These are phyloP conservation scores for Thereva unica DNA, from an alignment of 2,888 invertebrate species.

Conservation along the genomic window DNA sequence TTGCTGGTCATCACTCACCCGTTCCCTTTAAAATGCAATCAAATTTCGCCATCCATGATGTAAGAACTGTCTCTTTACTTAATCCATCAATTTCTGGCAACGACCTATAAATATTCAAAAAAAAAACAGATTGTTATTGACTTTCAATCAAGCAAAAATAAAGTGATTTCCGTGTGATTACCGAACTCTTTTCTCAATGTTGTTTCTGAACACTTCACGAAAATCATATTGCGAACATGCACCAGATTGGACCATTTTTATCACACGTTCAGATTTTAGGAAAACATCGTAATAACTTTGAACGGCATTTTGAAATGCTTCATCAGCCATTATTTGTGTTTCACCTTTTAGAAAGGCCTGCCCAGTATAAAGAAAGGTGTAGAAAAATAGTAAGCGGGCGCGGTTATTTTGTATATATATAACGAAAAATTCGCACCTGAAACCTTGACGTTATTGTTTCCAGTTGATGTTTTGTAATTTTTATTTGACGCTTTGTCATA, in stretches of 20 bases:
- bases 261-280: constrained; percentile 93
- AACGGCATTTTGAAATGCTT: constrained; percentile 98
- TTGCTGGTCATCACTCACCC: constrained; percentile 54
- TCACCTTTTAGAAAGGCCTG: constrained; percentile 95
- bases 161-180: constrained; percentile 51
- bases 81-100: constrained; percentile 99
- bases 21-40: constrained; percentile 96
- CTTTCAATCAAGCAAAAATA: constrained; percentile 11
- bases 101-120: constrained; percentile 64
- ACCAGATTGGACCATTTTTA: constrained; percentile 96
- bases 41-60: constrained; percentile 99
- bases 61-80: constrained; percentile 97
- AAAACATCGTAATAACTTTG: constrained; percentile 96
- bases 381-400: not conserved
- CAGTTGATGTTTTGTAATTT: constrained; percentile 94
- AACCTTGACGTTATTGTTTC: constrained; percentile 93
- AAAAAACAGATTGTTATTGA: not conserved
- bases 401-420: not conserved
- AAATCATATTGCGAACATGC: constrained; percentile 99
- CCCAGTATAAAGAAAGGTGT: not conserved
- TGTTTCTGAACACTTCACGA: constrained; percentile 96
- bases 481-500: constrained; percentile 93
- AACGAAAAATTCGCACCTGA: constrained; percentile 66
- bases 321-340: constrained; percentile 96
- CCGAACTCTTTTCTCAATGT: constrained; percentile 97